Evolutionary conservation across 2,113 vertebrate species (phyloP), one percentile per base, ranked within the genome.

Genomic region (Myxocyprinus asiaticus): DNA sequence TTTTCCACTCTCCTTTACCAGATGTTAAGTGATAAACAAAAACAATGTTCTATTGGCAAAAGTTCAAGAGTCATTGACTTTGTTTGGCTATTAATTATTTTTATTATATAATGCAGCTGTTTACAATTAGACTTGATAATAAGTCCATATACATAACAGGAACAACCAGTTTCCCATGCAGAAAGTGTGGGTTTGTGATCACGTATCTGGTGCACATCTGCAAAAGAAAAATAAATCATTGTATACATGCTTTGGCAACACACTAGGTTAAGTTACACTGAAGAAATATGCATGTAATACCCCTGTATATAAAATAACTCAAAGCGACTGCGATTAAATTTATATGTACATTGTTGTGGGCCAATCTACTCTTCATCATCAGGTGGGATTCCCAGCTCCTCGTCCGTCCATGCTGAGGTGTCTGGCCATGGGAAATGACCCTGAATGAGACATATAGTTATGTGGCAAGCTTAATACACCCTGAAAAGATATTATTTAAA

Each of bases 351-450:
- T 74, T 64, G 33, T 15, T 69, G 55, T 65, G 51, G 47, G 55
- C 22, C 22, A 33, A 33, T 9, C 58, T 97, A 94, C 22, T 92
- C 22, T 33, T 33, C 95, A 1, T 96, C 94, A 78, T 96, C 95
- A 33, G 95, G 81, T 47, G 92, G 95, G 75, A 99, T 96, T 0
- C 98, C 97, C 2, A 99, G 85, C 82, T 99, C 97, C 85, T 96
- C 95, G 55, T 99, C 94, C 0, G 96, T 98, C 98, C 98, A 99
- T 14, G 90, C 9, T 3, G 94, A 93, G 11, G 96, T 58, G 76
- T 98, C 94, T 3, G 98, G 97, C 88, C 96, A 99, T 0, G 95
- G 91, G 70, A 98, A 99, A 82, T 99, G 98, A 85, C 98, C 97
- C 98, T 99, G 3, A n/a, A 58, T 6, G 15, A 1, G 22, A 33